Conservation (phyloP, 2,113 vertebrate genomes). For the Ceuthmochares aereus region DNA sequence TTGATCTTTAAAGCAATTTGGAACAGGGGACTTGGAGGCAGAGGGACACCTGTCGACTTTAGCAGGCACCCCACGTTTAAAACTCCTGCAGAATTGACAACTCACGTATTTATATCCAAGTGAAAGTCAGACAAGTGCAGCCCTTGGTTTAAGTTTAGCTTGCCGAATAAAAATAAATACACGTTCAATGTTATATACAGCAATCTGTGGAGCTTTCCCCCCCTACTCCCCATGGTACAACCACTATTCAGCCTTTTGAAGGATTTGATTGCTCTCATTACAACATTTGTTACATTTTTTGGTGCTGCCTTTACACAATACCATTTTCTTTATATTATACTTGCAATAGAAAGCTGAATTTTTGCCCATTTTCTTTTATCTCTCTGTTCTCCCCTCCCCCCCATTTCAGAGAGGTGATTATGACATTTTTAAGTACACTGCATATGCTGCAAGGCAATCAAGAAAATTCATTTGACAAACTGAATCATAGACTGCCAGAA, state of each 20-base stretch:
- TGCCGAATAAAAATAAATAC: neutral
- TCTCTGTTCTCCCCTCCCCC: neutral
- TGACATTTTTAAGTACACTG: conserved; percentile 59
- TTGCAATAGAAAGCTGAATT: neutral
- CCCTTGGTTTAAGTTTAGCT: neutral
- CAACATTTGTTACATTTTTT: neutral
- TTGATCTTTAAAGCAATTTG: neutral
- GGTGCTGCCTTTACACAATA: neutral
- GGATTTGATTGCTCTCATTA: conserved; percentile 17
- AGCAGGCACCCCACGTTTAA: neutral
- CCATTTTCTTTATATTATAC: conserved; percentile 2
- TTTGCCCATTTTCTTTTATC: conserved; percentile 21
- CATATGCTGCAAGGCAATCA: conserved; percentile 65
- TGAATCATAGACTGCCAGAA: conserved; percentile 51
- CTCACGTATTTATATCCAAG: neutral
- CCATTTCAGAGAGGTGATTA: conserved; percentile 59
- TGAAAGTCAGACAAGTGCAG: neutral
- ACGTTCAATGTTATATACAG: neutral
- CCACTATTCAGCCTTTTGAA: neutral
- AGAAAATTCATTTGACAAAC: conserved; percentile 72
- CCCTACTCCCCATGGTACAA: neutral
- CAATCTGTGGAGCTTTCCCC: neutral
- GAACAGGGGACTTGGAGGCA: neutral
- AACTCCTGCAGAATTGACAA: neutral
- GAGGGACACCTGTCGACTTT: neutral